phyloP scores from a whole-genome alignment of 2,888 invertebrate genomes.

The Leptogaster cylindrica region DNA sequence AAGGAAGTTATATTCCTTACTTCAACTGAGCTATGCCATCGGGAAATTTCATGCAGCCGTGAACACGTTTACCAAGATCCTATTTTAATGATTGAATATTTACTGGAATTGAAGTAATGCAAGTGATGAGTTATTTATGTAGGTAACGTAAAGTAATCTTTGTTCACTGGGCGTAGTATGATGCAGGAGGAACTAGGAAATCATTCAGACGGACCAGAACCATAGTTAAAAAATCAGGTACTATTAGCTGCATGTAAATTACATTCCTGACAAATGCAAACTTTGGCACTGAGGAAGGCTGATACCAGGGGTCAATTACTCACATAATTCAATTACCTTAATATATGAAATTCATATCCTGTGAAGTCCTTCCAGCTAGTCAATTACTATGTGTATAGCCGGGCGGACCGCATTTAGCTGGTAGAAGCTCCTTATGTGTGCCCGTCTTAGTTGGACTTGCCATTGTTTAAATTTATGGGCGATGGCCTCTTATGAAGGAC shows the following conservation, averaged over 20 bases:
- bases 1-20: background rate
- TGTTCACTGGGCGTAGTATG: too few relatives aligned
- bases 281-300: background rate
- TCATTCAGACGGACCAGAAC: too few relatives aligned
- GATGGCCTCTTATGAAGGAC: slow-evolving; percentile 14
- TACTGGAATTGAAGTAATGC: slow-evolving; percentile 1
- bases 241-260: too few relatives aligned
- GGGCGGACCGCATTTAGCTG: too few relatives aligned
- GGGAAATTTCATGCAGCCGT: slow-evolving; percentile 31
- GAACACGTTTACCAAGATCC: slow-evolving; percentile 18
- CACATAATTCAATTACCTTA: slow-evolving; percentile 24
- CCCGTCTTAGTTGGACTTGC: slow-evolving; percentile 33
- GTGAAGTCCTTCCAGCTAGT: background rate
- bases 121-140: too few relatives aligned
- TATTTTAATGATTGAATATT: slow-evolving; percentile 7
- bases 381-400: too few relatives aligned
- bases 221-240: too few relatives aligned
- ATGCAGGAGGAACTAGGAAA: too few relatives aligned
- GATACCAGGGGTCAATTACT: background rate
- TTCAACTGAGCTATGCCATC: slow-evolving; percentile 23
- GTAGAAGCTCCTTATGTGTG: too few relatives aligned
- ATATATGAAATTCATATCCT: slow-evolving; percentile 37
- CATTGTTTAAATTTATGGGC: slow-evolving; percentile 41
- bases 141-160: too few relatives aligned
- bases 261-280: background rate